Evolutionary conservation across 2,113 vertebrate genomes (phyloP).

Genomic region (Lates calcarifer): DNA sequence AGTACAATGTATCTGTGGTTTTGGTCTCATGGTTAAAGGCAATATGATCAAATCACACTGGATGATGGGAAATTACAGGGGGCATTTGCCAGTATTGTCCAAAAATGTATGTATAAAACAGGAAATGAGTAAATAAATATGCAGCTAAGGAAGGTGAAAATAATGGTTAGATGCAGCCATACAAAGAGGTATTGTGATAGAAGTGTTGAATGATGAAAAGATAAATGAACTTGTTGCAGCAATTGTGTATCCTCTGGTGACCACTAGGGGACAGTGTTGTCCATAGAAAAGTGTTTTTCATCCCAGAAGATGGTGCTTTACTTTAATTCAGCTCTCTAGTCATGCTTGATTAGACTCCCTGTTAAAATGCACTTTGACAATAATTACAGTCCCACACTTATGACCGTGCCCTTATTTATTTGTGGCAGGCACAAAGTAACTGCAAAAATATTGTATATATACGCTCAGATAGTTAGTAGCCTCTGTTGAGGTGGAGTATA

Average conservation of each 20-base stretch:
- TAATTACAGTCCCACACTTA: neutral
- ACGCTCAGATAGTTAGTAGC: neutral
- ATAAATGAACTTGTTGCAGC: neutral
- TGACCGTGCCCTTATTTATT: neutral
- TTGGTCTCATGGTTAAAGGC: neutral
- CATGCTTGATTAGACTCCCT: neutral
- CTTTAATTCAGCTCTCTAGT: neutral
- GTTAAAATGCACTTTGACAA: neutral
- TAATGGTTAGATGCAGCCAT: neutral
- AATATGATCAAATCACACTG: neutral
- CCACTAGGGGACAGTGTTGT: conserved; percentile 32
- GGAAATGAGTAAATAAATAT: neutral
- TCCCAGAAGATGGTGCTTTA: too few relatives aligned
- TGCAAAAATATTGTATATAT: neutral
- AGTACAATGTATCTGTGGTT: neutral
- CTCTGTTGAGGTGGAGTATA: neutral
- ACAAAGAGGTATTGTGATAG: neutral
- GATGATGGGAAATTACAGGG: neutral
- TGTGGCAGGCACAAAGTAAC: neutral
- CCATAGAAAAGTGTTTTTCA: neutral
- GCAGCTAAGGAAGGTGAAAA: too few relatives aligned
- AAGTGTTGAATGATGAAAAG: too few relatives aligned
- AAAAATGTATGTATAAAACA: neutral
- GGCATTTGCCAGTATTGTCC: neutral
- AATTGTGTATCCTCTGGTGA: neutral